Conservation (phyloP, 2,113 vertebrate species). For the Lamprologus sp. region DNA sequence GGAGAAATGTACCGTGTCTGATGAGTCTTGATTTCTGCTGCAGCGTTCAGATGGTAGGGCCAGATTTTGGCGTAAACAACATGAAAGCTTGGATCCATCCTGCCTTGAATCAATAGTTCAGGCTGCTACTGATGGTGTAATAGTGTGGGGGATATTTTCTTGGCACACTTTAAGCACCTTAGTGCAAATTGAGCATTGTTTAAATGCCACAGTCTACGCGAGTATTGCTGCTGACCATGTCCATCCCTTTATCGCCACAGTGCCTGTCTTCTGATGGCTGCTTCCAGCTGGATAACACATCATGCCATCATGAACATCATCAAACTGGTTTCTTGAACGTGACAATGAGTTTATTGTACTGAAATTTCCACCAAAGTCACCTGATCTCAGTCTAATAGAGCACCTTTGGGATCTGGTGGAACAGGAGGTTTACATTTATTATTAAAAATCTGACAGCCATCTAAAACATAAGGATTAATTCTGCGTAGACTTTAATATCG, state of each 20-base stretch:
- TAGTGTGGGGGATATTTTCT: not conserved
- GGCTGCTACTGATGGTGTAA: not conserved
- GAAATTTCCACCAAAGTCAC: not conserved
- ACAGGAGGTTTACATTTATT: not conserved
- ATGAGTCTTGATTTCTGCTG: not conserved
- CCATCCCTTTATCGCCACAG: not conserved
- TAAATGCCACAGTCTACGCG: not conserved
- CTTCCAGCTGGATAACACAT: not conserved
- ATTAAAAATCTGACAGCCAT: not conserved
- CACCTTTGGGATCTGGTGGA: not conserved
- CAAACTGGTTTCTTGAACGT: not conserved
- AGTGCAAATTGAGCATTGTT: not conserved
- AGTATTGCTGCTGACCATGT: not conserved
- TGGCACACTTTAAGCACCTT: not conserved
- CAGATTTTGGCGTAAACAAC: not conserved
- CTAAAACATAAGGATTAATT: not conserved
- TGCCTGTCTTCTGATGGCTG: accelerated
- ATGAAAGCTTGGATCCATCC: not conserved
- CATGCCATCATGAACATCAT: not conserved
- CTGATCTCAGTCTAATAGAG: not conserved
- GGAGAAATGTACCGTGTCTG: not conserved
- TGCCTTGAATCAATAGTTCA: not conserved
- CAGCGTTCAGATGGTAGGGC: not conserved
- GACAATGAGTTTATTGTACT: not conserved
- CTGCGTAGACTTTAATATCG: not conserved